Evolutionary conservation across 2,113 vertebrate species (phyloP).

Genomic region (Lepisosteus oculatus): DNA sequence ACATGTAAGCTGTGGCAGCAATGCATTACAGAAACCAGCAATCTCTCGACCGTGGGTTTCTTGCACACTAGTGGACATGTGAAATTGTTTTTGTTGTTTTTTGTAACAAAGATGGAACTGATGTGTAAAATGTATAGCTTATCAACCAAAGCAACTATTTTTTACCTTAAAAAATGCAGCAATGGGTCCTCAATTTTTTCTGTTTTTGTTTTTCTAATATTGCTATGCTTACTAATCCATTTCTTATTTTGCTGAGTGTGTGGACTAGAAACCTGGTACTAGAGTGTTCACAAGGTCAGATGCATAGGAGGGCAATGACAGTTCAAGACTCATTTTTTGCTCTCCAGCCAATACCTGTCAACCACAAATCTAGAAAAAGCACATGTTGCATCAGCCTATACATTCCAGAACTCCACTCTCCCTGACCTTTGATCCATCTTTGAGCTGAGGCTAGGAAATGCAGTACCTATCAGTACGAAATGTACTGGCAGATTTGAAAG

Average conservation of each 20-base stretch:
- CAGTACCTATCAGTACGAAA: neutral
- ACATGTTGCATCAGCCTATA: constrained; percentile 26
- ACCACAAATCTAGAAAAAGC: constrained; percentile 19
- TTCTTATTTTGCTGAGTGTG: neutral
- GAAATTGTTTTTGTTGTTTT: too few relatives aligned
- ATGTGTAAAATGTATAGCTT: too few relatives aligned
- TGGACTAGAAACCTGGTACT: neutral
- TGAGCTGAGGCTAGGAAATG: constrained; percentile 14
- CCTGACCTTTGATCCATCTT: constrained; percentile 17
- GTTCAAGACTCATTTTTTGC: constrained; percentile 3
- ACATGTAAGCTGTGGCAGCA: neutral
- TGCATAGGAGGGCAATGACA: constrained; percentile 24
- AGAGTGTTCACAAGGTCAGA: constrained; percentile 16
- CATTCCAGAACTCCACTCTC: constrained; percentile 29
- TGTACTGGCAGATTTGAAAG: neutral
- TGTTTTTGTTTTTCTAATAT: too few relatives aligned
- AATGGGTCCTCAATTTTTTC: too few relatives aligned
- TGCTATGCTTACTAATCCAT: too few relatives aligned
- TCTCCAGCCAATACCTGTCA: constrained; percentile 23
- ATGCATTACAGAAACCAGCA: neutral
- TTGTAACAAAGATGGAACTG: too few relatives aligned
- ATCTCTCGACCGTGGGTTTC: neutral
- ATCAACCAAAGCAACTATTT: too few relatives aligned
- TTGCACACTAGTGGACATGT: neutral
- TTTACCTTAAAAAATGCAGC: too few relatives aligned